Evolutionary conservation across 1,140 invertebrate species (phyloP), one percentile per base, ranked within the genome.

Genomic region (Mamestra configurata): DNA sequence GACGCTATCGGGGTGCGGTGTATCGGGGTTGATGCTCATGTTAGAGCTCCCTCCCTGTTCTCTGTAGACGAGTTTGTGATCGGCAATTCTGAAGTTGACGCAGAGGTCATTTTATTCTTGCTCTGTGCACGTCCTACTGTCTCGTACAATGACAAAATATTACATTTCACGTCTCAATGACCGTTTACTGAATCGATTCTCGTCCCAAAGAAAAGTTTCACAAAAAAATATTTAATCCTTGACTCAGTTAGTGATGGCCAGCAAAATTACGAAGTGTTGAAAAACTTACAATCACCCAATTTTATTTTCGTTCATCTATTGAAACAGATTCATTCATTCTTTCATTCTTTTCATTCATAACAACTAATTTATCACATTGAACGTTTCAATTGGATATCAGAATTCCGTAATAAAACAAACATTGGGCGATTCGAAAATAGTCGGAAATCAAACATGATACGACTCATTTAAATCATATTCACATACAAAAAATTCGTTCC

Each of bases 401-500:
- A 53, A 68, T 68, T 77, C 27, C 31, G 61, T 40, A 68, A 68
- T 77, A 77, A 77, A 77, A 77, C 31, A 77, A 77, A 77, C 59
- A 66, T 53, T 24, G 22, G 57, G 22, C 18, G 49, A 35, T 20
- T 72, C 70, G 49, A 66, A 77, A 77, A 77, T 77, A 77, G 49
- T 68, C 13, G 20, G 27, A 68, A 68, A 77, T 77, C 75, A 68
- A 53, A 68, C 49, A 20, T 68, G 61, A 77, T 77, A 51, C 59
- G 49, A 66, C 61, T 66, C 43, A 53, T 68, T 64, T 68, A 77
- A 68, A 79, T 77, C 49, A 81, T 72, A 80, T 82, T 84, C 79
- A 68, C 76, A 79, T 79, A 82, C 61, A 80, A 83, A 81, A 71
- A 80, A 77, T 53, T 35, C 78, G 55, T 79, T 82, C 73, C 57